Conservation (phyloP, 2,113 vertebrate species). For the Ophiodon elongatus region DNA sequence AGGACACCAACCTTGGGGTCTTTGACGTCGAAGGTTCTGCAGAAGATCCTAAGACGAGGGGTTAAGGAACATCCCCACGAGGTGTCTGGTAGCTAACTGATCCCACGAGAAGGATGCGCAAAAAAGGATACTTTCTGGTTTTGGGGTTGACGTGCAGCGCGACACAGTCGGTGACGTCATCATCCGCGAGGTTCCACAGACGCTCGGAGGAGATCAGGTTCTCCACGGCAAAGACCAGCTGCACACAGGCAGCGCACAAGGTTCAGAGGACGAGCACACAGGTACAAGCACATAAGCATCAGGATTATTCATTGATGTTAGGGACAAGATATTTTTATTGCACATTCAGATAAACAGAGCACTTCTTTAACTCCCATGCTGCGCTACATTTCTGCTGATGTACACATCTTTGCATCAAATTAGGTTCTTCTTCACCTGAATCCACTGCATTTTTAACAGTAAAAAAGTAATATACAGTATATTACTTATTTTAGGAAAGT, state of each 20-base stretch:
- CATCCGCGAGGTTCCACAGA: conserved; percentile 87
- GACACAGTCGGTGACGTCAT: conserved; percentile 89
- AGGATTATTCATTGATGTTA: neutral
- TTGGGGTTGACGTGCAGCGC: conserved; percentile 91
- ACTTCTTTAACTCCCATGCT: neutral
- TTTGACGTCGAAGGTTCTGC: conserved; percentile 90
- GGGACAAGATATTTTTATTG: neutral
- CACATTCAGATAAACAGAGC: neutral
- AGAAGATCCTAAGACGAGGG: conserved; percentile 86
- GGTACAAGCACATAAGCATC: neutral
- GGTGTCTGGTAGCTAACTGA: neutral
- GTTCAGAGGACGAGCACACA: neutral
- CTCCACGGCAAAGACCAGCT: conserved; percentile 92
- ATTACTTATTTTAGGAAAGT: neutral
- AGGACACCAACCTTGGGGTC: conserved; percentile 89
- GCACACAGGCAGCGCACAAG: conserved; percentile 7
- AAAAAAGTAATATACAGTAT: neutral
- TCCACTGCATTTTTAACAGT: neutral
- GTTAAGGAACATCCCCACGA: conserved; percentile 83
- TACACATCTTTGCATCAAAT: neutral
- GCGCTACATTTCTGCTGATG: neutral
- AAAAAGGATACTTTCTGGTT: conserved; percentile 95
- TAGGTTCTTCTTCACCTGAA: neutral
- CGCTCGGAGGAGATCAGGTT: conserved; percentile 88
- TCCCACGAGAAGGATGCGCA: neutral